Percentiles rank a stretch among this genome's conserved stretches.
Conservation (phyloP, 1,140 invertebrate species). For the Drosophila suzukii region DNA sequence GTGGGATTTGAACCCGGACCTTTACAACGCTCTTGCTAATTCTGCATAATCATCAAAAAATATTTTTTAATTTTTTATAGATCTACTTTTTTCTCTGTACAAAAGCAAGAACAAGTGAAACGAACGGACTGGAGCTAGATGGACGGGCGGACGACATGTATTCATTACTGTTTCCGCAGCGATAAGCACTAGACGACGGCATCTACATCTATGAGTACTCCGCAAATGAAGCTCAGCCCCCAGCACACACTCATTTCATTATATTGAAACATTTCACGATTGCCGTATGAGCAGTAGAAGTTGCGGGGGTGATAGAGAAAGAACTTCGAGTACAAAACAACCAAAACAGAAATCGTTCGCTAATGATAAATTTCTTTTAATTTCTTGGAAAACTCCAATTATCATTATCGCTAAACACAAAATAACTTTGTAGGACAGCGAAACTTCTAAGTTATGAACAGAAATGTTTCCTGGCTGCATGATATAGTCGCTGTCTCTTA, state of each 20-base stretch:
- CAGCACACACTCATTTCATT: constrained; percentile 57
- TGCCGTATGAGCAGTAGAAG: neutral
- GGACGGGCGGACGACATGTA: constrained; percentile 68
- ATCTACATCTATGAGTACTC: constrained; percentile 47
- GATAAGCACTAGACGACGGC: constrained; percentile 66
- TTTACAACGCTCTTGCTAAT: too few species aligned
- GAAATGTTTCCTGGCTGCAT: constrained; percentile 58
- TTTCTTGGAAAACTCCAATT: constrained; percentile 79
- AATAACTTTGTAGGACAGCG: constrained; percentile 51
- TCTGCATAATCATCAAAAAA: too few species aligned
- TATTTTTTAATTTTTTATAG: neutral
- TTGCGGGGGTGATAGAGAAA: constrained; percentile 11
- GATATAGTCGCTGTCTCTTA: constrained; percentile 37
- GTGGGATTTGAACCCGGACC: too few species aligned
- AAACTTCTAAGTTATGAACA: constrained; percentile 59
- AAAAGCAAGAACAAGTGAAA: constrained; percentile 32
- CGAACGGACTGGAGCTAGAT: constrained; percentile 8
- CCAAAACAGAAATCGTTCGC: constrained; percentile 50
- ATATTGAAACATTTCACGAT: constrained; percentile 63
- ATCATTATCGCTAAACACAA: constrained; percentile 70
- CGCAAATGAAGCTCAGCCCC: constrained; percentile 44
- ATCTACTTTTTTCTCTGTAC: constrained; percentile 1
- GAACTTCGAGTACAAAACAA: constrained; percentile 14
- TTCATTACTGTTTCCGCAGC: constrained; percentile 81
- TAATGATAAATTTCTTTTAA: constrained; percentile 80